Conservation (phyloP, 2,113 vertebrate genomes). For the Protobothrops mucrosquamatus region DNA sequence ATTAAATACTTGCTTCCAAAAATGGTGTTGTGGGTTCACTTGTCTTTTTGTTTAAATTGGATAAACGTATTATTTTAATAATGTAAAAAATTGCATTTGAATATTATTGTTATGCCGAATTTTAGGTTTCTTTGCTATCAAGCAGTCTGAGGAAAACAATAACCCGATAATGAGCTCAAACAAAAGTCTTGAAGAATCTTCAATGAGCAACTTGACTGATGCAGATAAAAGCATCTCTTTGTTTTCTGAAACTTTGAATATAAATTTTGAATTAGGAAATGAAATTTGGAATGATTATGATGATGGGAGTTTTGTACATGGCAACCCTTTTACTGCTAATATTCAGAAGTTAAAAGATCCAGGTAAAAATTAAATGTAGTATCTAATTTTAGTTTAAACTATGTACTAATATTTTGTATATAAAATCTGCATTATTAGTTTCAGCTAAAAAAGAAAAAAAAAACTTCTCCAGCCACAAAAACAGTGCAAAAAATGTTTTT, state of each 20-base stretch:
- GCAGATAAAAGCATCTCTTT: conserved; percentile 42
- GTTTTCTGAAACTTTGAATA: conserved; percentile 66
- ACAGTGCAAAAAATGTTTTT: neutral
- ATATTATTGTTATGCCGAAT: conserved; percentile 37
- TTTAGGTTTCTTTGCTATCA: conserved; percentile 63
- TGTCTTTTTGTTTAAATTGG: neutral
- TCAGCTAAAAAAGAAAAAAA: neutral
- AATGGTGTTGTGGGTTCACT: neutral
- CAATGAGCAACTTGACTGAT: conserved; percentile 49
- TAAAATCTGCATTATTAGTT: neutral
- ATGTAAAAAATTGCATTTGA: neutral
- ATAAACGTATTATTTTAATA: neutral
- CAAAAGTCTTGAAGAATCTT: conserved; percentile 42
- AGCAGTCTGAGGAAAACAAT: conserved; percentile 45
- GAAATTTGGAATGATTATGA: conserved; percentile 88
- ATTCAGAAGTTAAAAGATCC: conserved; percentile 40
- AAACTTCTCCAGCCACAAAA: neutral
- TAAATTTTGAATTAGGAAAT: conserved; percentile 82
- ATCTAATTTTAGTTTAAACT: conserved; percentile 2
- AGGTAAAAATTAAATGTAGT: conserved; percentile 62
- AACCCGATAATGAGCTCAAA: conserved; percentile 29
- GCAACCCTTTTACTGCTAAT: conserved; percentile 60
- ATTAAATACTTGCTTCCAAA: neutral
- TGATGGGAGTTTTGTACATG: conserved; percentile 76
- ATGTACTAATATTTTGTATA: neutral